phyloP scores from a whole-genome alignment of 2,888 invertebrate species.

The Stenodema calcarata region DNA sequence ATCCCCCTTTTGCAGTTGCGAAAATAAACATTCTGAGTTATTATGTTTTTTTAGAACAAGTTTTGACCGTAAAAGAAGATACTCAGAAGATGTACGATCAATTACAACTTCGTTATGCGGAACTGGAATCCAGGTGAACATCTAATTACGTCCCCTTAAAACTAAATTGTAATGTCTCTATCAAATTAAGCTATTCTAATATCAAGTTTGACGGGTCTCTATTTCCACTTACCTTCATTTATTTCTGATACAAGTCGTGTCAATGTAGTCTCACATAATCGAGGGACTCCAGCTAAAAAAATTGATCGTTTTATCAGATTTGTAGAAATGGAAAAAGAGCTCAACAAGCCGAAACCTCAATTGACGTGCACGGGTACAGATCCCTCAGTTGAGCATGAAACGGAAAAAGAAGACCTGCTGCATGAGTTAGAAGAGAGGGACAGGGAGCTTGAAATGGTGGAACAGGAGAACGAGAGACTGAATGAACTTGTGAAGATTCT shows the following conservation, averaged over 20 bases:
- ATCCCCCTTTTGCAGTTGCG: no score
- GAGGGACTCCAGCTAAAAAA: no score
- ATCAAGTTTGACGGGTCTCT: no score
- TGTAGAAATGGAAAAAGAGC: neutral
- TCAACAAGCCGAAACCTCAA: constrained; percentile 9
- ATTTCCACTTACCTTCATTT: no score
- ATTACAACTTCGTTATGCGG: constrained; percentile 64
- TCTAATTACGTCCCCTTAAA: no score
- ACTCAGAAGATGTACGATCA: constrained; percentile 66
- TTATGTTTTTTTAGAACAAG: constrained; percentile 60
- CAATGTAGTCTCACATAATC: no score
- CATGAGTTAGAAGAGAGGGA: constrained; percentile 49
- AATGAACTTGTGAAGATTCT: constrained; percentile 8
- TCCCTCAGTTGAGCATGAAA: neutral
- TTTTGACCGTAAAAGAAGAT: constrained; percentile 62
- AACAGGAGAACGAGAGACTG: constrained; percentile 28
- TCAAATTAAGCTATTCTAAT: no score
- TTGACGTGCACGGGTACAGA: neutral
- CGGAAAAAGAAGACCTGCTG: constrained; percentile 26
- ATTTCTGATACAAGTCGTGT: no score
- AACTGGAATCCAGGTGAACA: constrained; percentile 39
- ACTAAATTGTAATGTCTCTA: no score
- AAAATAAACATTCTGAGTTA: no score
- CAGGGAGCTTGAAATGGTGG: constrained; percentile 22
- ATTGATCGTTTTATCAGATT: neutral